Percentiles rank a stretch among this genome's conserved stretches.
Conservation (phyloP, 1,140 invertebrate species). For the Drosophila obscura region DNA sequence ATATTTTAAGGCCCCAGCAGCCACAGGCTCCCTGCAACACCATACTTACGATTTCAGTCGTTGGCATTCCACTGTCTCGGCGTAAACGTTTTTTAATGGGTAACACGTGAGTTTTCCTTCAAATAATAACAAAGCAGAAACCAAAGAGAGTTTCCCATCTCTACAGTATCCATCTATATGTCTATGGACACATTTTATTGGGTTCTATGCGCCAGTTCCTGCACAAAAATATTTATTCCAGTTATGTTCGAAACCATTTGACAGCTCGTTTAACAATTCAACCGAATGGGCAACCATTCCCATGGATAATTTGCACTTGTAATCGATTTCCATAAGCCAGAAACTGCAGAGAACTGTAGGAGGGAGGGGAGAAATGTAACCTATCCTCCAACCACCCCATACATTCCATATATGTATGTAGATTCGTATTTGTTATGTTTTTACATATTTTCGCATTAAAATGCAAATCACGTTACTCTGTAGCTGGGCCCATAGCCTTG, state of each 20-base stretch:
- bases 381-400: no score
- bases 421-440: no score
- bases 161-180: not conserved
- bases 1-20: slow-evolving; percentile 52
- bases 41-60: slow-evolving; percentile 13
- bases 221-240: slow-evolving; percentile 51
- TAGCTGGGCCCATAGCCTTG: slow-evolving; percentile 39
- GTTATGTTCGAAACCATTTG: slow-evolving; percentile 68
- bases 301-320: slow-evolving; percentile 35
- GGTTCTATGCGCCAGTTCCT: slow-evolving; percentile 2
- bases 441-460: slow-evolving; percentile 62
- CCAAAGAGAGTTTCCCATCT: no score
- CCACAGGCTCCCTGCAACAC: slow-evolving; percentile 62
- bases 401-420: no score
- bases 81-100: not conserved
- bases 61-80: no score
- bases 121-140: no score
- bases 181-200: no score
- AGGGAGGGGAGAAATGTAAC: not conserved
- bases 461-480: slow-evolving; percentile 69
- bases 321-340: slow-evolving; percentile 44
- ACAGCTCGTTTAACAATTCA: slow-evolving; percentile 72
- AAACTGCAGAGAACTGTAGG: not conserved
- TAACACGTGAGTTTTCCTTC: no score
- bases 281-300: slow-evolving; percentile 24